These are phyloP conservation scores for Anser brachyrhynchus DNA, from an alignment of 2,113 vertebrate genomes.

Conservation along the genomic window DNA sequence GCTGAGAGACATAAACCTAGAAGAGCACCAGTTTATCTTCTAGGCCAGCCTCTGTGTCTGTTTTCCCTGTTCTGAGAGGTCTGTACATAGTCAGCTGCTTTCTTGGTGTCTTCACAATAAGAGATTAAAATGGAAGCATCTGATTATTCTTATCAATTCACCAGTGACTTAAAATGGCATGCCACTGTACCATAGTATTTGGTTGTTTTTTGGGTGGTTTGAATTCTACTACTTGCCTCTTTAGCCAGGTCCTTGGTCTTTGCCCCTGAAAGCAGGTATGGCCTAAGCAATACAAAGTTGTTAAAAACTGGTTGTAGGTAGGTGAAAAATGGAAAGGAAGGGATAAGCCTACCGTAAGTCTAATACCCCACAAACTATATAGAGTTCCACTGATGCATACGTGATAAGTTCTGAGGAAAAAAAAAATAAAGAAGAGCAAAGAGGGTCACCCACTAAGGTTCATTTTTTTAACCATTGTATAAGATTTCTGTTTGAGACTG, in stretches of 20 bases:
- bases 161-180: fast-evolving
- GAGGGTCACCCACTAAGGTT: neutral
- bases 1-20: neutral
- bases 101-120: neutral
- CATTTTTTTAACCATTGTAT: constrained; percentile 37
- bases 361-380: neutral
- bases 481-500: constrained; percentile 53
- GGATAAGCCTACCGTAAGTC: neutral
- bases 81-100: neutral
- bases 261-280: neutral
- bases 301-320: neutral
- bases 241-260: neutral
- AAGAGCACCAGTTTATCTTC: neutral
- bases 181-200: neutral
- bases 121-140: neutral
- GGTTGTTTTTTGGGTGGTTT: neutral
- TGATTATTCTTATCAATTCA: neutral
- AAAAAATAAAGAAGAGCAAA: neutral
- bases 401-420: neutral
- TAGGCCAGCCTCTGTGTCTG: neutral
- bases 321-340: neutral
- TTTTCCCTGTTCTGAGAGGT: neutral
- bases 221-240: neutral
- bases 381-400: neutral
- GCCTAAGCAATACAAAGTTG: neutral